phyloP scores from a whole-genome alignment of 2,797 vertebrate genomes.

The Nyctalus aviator region DNA sequence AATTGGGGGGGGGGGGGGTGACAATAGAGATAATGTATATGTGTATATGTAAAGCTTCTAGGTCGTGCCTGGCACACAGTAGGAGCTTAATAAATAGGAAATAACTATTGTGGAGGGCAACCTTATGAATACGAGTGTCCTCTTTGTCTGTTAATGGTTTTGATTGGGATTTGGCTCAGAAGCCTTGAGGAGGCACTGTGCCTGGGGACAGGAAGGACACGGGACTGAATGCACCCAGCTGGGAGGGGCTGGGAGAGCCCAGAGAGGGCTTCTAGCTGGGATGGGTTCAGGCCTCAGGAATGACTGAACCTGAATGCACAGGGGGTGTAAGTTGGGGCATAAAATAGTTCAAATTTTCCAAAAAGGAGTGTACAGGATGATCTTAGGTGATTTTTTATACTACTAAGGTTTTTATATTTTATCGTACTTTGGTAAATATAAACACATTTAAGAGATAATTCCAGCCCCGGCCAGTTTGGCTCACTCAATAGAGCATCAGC shows the following conservation, averaged over 20 bases:
- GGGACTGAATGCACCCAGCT: neutral
- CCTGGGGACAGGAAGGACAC: rapidly evolving
- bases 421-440: conserved; percentile 25
- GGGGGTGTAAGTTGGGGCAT: too few relatives aligned
- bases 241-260: too few relatives aligned
- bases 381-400: neutral
- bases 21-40: neutral
- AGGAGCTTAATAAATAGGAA: neutral
- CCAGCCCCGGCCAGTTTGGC: too few relatives aligned
- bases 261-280: neutral
- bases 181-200: neutral
- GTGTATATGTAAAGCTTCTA: neutral
- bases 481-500: too few relatives aligned
- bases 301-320: too few relatives aligned
- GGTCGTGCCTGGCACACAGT: neutral
- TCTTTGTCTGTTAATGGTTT: neutral
- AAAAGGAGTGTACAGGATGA: neutral
- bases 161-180: neutral
- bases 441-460: neutral
- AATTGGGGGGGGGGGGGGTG: too few relatives aligned
- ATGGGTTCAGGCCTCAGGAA: neutral
- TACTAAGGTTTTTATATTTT: conserved; percentile 20
- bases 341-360: neutral
- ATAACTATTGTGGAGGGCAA: neutral
- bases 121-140: neutral